Evolutionary conservation across 64 coral and sea anemone species (phyloP), one percentile per base, ranked within the genome.

Genomic region (Platygyra sinensis): DNA sequence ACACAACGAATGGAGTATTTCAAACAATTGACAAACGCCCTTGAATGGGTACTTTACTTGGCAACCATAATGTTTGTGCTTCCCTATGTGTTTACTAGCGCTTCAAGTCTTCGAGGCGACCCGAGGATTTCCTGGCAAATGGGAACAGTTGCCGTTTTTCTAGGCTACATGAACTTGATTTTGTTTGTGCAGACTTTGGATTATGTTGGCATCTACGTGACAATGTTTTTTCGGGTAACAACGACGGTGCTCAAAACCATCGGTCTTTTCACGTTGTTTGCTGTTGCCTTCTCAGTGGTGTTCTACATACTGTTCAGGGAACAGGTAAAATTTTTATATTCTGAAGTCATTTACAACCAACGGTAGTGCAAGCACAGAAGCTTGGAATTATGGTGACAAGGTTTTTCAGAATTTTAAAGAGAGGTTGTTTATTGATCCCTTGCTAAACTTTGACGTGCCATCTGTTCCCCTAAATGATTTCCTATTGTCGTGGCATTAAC

Each of bases 241-340:
- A 86, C n/a, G 31, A 94, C 93, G 5, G 67, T 94, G 30, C n/a
- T 78, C 24, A 82, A 84, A 30, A 57, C 83, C 30, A 77, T 90
- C 42, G 85, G 71, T 60, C 28, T 94, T 12, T 89, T 90, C 22
- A 25, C 77, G 8, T 20, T 94, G 59, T 94, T 94, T 79, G 10
- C 55, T 18, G 17, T 91, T 14, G 86, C 67, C 19, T 93, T 88
- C 67, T 73, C 86, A 13, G 52, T 81, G 18, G 86, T 93, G 6
- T 93, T 88, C 79, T 93, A 52, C 67, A 93, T 93, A 39, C 31
- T 93, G 39, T 89, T 93, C 62, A 87, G 46, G 80, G 77, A 93
- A 65, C 67, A 93, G 92, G 92, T 93, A 61, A 69, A n/a, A n/a
- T 27, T 15, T n/a, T 57, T 14, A 46, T 46, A 46, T 46, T 46